Conservation (phyloP, 2,113 vertebrate species). For the Anarrhichthys ocellatus region DNA sequence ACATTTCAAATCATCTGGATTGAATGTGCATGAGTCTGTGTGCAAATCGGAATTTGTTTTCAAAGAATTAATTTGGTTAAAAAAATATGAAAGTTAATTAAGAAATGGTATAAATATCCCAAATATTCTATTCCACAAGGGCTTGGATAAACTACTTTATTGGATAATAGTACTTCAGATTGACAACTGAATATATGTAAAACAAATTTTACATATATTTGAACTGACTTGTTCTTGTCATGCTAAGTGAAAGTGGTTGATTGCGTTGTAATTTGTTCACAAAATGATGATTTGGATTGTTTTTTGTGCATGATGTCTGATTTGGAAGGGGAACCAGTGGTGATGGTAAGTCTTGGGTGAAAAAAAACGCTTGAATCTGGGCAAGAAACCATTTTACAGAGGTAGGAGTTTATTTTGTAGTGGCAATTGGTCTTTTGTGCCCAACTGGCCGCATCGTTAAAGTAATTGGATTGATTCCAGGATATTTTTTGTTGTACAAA, state of each 20-base stretch:
- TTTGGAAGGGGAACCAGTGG: conserved; percentile 69
- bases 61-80: neutral
- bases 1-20: too few species aligned
- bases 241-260: conserved; percentile 11
- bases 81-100: neutral
- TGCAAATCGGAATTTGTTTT: neutral
- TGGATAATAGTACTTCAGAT: neutral
- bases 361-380: conserved; percentile 66
- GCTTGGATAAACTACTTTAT: conserved; percentile 26
- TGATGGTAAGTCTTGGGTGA: conserved; percentile 81
- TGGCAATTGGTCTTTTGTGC: conserved; percentile 23
- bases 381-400: conserved; percentile 72
- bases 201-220: conserved; percentile 6
- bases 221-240: neutral
- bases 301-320: conserved; percentile 77
- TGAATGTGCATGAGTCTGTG: neutral
- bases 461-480: conserved; percentile 13
- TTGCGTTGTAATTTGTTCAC: conserved; percentile 71
- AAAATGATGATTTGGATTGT: conserved; percentile 65
- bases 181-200: neutral
- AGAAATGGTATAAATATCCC: neutral
- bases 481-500: conserved; percentile 17
- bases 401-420: conserved; percentile 79
- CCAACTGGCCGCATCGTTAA: conserved; percentile 32
- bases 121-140: neutral